A percentile compares a stretch with the other conserved stretches of the same genome.
Conservation (phyloP, 2,888 invertebrate genomes). For the Ormia ochracea region DNA sequence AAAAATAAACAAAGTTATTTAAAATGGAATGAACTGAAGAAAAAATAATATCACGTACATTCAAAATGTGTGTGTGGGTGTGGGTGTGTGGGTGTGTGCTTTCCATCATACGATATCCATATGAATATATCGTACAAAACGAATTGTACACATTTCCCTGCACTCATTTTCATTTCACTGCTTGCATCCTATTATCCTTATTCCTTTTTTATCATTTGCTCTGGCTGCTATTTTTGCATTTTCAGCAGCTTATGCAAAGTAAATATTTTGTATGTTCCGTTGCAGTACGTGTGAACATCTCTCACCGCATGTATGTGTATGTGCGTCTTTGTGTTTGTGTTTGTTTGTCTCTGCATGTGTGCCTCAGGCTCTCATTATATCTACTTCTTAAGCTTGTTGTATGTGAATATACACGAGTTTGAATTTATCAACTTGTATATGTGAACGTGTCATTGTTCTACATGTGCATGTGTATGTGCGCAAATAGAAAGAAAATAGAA, state of each 20-base stretch:
- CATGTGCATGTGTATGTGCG: neutral
- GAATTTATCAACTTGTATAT: neutral
- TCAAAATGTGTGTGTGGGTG: conserved; percentile 48
- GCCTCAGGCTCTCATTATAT: neutral
- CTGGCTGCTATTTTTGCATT: conserved; percentile 17
- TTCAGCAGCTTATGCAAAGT: conserved; percentile 17
- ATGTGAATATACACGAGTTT: neutral
- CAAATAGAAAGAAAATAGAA: conserved; percentile 24
- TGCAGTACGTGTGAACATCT: too few species aligned
- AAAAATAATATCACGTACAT: conserved; percentile 33
- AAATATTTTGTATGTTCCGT: conserved; percentile 5
- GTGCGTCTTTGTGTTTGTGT: too few species aligned
- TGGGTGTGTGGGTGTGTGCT: conserved; percentile 33
- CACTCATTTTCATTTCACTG: conserved; percentile 14
- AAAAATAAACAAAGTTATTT: neutral
- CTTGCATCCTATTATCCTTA: neutral
- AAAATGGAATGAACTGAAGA: conserved; percentile 1
- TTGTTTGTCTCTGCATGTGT: neutral
- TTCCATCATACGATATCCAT: conserved; percentile 35
- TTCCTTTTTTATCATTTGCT: neutral
- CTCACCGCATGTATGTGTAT: too few species aligned
- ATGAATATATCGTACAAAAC: too few species aligned
- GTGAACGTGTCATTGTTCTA: neutral
- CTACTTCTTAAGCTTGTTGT: neutral
- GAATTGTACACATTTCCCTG: neutral